A percentile compares a stretch with the other conserved stretches of the same genome.
Evolutionary conservation across 2,888 invertebrate species (phyloP).

Genomic region (Xestia rhomboidea): DNA sequence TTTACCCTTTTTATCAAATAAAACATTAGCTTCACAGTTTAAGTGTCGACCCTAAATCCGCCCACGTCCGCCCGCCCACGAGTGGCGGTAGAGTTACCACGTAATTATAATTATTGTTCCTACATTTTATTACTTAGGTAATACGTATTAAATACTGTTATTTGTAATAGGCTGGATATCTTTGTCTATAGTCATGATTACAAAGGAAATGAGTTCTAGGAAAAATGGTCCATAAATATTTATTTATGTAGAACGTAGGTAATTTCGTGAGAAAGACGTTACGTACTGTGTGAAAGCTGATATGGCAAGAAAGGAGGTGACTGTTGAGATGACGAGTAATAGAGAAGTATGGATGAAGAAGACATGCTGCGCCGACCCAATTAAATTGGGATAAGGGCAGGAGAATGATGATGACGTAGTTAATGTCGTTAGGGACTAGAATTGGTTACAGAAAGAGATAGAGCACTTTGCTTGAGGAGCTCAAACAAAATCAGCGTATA

Average conservation of each 20-base stretch:
- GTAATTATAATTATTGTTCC: slow-evolving; percentile 41
- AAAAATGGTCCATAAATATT: not conserved
- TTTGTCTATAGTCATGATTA: not conserved
- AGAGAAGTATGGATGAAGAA: too few relatives aligned
- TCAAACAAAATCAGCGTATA: not conserved
- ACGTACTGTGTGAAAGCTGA: too few relatives aligned
- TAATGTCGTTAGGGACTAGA: not conserved
- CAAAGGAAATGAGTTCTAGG: not conserved
- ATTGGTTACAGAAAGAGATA: not conserved
- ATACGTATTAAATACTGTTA: slow-evolving; percentile 34
- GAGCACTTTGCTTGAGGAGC: not conserved
- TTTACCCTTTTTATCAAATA: not conserved
- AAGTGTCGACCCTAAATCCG: slow-evolving; percentile 34
- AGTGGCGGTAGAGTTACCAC: slow-evolving; percentile 15
- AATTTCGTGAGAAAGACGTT: too few relatives aligned
- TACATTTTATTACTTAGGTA: slow-evolving; percentile 25
- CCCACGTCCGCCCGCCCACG: slow-evolving; percentile 54
- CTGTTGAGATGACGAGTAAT: too few relatives aligned
- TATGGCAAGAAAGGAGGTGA: too few relatives aligned
- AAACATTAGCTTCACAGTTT: slow-evolving; percentile 43
- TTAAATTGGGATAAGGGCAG: too few relatives aligned
- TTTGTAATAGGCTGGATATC: slow-evolving; percentile 5
- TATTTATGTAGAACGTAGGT: not conserved
- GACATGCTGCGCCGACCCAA: too few relatives aligned
- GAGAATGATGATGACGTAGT: not conserved